Evolutionary conservation across 2,797 vertebrate species (phyloP).

Genomic region (Thunnus albacares): DNA sequence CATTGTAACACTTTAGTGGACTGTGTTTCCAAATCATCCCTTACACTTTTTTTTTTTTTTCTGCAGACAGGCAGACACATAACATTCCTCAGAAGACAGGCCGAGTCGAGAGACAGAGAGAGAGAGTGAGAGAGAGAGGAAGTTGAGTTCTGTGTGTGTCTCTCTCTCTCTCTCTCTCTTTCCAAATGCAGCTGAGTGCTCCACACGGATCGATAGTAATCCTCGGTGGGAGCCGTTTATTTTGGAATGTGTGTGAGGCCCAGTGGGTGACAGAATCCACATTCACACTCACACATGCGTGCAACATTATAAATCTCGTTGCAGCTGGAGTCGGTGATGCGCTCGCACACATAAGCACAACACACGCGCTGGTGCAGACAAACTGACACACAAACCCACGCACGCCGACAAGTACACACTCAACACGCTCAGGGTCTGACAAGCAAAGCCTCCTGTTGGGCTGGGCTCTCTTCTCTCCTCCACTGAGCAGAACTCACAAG

Average conservation of each 20-base stretch:
- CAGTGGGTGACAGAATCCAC: slow-evolving; percentile 76
- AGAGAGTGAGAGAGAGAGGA: slow-evolving; percentile 33
- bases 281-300: slow-evolving; percentile 61
- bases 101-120: slow-evolving; percentile 21
- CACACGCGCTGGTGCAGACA: slow-evolving; percentile 48
- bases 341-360: slow-evolving; percentile 43
- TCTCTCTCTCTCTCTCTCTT: slow-evolving; percentile 25
- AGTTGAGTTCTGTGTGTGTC: slow-evolving; percentile 23
- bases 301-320: slow-evolving; percentile 66
- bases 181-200: slow-evolving; percentile 72
- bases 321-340: slow-evolving; percentile 44
- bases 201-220: slow-evolving; percentile 82
- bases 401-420: slow-evolving; percentile 55
- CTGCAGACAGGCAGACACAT: slow-evolving; percentile 66
- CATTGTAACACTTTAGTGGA: slow-evolving; percentile 71
- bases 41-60: slow-evolving; percentile 54
- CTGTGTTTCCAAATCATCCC: slow-evolving; percentile 70
- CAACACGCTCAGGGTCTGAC: slow-evolving; percentile 55
- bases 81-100: slow-evolving; percentile 66
- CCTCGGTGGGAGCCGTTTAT: slow-evolving; percentile 81
- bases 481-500: slow-evolving; percentile 69
- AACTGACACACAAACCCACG: slow-evolving; percentile 54
- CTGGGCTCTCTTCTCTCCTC: slow-evolving; percentile 58
- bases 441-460: slow-evolving; percentile 61
- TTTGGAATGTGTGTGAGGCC: slow-evolving; percentile 81